These are phyloP conservation scores for Brachyrhaphis roseni DNA, from an alignment of 2,797 vertebrate genomes.

Conservation along the genomic window DNA sequence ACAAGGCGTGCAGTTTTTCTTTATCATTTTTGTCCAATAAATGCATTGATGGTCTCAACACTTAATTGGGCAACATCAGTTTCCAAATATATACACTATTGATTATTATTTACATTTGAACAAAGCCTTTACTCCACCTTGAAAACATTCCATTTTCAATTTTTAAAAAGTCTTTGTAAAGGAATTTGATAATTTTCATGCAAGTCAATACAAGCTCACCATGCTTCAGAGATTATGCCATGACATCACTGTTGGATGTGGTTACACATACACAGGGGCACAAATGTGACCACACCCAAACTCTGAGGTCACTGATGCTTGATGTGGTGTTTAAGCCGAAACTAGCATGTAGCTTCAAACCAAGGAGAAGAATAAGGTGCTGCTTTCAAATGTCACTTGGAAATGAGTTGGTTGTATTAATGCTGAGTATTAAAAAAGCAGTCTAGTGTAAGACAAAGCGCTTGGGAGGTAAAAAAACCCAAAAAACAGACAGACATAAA, in stretches of 20 bases:
- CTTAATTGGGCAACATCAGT: background rate
- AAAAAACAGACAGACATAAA: background rate
- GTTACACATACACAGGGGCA: conserved; percentile 16
- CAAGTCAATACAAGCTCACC: background rate
- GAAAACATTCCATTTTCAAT: background rate
- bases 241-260: conserved; percentile 18
- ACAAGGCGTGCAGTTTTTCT: background rate
- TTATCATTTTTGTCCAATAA: background rate
- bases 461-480: background rate
- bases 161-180: background rate
- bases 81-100: background rate
- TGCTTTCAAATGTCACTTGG: background rate
- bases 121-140: background rate
- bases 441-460: background rate
- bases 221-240: background rate
- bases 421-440: background rate
- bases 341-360: conserved; percentile 4
- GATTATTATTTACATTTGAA: background rate
- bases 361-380: conserved; percentile 5
- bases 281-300: conserved; percentile 15
- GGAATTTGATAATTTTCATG: background rate
- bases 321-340: conserved; percentile 27
- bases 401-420: background rate
- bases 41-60: background rate
- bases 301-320: background rate